A percentile compares a stretch with the other conserved stretches of the same genome.
phyloP scores from a whole-genome alignment of 2,113 vertebrate genomes.

The Rynchops niger region DNA sequence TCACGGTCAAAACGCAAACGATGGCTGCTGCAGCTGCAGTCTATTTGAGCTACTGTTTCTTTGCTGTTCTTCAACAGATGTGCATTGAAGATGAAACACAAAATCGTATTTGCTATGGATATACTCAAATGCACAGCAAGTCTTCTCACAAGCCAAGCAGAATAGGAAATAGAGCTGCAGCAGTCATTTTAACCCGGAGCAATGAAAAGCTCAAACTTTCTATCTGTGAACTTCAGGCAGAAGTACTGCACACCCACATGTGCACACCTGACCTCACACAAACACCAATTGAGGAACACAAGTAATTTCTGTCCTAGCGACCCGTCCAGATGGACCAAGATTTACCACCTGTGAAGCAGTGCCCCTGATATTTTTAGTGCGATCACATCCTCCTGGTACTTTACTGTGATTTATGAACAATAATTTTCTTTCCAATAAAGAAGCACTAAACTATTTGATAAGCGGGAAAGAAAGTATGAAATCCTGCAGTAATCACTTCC shows the following conservation, averaged over 20 bases:
- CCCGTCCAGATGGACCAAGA: neutral
- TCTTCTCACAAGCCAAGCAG: slow-evolving; percentile 9
- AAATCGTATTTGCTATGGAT: slow-evolving; percentile 31
- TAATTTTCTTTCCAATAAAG: neutral
- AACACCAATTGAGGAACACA: neutral
- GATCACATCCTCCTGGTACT: neutral
- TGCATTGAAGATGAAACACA: slow-evolving; percentile 43
- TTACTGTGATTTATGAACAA: neutral
- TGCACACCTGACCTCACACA: neutral
- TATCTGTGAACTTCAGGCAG: neutral
- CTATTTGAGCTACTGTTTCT: slow-evolving; percentile 45
- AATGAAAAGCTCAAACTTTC: neutral
- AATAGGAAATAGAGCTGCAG: neutral
- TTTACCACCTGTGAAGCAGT: neutral
- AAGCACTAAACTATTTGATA: slow-evolving; percentile 13
- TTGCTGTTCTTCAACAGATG: slow-evolving; percentile 53
- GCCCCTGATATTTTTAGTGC: neutral
- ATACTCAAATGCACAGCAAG: neutral
- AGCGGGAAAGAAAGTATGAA: slow-evolving; percentile 9
- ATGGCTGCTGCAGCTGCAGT: slow-evolving; percentile 45
- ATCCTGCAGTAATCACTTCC: slow-evolving; percentile 49
- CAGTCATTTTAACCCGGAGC: neutral
- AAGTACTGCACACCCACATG: neutral
- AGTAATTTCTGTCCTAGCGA: neutral
- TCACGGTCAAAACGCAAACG: slow-evolving; percentile 16